Conservation (phyloP, 2,888 invertebrate species). For the Cantharis nigra region DNA sequence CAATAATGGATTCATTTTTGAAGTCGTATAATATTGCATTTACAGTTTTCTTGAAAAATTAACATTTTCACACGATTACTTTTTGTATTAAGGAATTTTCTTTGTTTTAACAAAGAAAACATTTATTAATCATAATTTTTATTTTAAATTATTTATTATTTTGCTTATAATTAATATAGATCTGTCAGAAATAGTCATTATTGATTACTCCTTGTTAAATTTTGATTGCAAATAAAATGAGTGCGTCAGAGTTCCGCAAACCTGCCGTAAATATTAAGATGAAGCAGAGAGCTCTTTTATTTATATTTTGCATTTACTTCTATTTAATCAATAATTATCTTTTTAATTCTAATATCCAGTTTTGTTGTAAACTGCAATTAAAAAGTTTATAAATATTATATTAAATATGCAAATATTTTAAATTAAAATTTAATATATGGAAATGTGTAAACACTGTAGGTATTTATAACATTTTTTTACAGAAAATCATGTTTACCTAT, state of each 20-base stretch:
- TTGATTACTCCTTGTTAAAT: too few species aligned
- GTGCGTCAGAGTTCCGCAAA: too few species aligned
- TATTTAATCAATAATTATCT: background rate
- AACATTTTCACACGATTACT: background rate
- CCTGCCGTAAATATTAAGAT: too few species aligned
- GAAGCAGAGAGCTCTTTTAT: too few species aligned
- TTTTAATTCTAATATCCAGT: background rate
- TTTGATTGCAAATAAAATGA: too few species aligned
- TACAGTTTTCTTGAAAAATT: background rate
- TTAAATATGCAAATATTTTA: background rate
- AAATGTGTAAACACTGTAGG: background rate
- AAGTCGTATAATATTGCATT: background rate
- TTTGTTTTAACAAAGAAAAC: too few species aligned
- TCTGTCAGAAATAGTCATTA: too few species aligned
- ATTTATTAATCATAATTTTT: too few species aligned
- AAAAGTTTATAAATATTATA: too few species aligned
- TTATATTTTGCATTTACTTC: too few species aligned
- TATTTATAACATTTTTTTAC: background rate
- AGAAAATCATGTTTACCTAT: background rate
- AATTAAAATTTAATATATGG: background rate
- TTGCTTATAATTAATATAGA: too few species aligned
- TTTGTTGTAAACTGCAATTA: background rate
- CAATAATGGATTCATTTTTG: background rate
- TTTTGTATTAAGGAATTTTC: background rate
- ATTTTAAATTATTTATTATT: too few species aligned